phyloP scores from a whole-genome alignment of 2,113 vertebrate species.

The Accipiter virgatus region DNA sequence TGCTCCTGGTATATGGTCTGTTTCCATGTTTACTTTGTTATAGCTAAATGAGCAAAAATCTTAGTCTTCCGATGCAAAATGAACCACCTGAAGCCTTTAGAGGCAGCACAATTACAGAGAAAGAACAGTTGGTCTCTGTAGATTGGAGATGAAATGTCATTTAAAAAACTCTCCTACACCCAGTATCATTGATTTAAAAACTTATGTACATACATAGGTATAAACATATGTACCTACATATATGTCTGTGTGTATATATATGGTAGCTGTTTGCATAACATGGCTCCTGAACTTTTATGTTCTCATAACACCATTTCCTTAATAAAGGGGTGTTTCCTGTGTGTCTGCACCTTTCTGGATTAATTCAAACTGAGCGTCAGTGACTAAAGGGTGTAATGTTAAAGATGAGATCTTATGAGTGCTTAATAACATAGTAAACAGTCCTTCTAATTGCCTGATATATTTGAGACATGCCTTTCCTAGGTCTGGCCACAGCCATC shows the following conservation, averaged over 20 bases:
- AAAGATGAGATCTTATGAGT: not conserved
- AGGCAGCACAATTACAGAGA: not conserved
- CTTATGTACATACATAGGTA: fast-evolving
- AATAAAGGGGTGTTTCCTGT: not conserved
- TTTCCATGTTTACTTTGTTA: not conserved
- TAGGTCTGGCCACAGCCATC: not conserved
- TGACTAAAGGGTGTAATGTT: not conserved
- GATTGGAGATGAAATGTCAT: not conserved
- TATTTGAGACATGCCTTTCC: not conserved
- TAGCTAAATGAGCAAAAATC: not conserved
- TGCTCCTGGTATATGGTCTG: not conserved
- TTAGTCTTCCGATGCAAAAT: not conserved
- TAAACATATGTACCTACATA: not conserved
- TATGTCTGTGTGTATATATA: not conserved
- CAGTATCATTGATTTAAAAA: not conserved
- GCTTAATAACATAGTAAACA: not conserved
- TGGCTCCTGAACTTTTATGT: not conserved
- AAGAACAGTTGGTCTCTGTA: not conserved
- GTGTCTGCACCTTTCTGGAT: not conserved
- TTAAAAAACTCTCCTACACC: not conserved
- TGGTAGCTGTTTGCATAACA: not conserved
- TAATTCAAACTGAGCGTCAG: not conserved
- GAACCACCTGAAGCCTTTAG: not conserved
- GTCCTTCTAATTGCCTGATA: not conserved
- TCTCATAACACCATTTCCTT: not conserved